A percentile compares a stretch with the other conserved stretches of the same genome.
Evolutionary conservation across 2,888 invertebrate species (phyloP).

Genomic region (Automeris io): DNA sequence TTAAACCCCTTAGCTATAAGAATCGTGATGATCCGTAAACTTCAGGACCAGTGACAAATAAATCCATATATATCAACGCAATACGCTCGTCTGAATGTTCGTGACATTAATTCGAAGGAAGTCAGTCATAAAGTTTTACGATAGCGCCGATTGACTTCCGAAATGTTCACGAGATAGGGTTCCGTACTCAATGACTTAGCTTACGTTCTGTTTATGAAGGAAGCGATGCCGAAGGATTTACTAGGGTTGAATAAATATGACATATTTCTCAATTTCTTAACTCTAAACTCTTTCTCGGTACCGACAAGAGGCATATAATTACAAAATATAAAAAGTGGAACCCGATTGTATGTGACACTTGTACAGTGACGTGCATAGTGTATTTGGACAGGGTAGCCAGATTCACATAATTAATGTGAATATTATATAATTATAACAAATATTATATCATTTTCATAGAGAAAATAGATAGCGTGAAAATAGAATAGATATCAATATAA

Average conservation of each 20-base stretch:
- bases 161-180: constrained; percentile 47
- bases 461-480: too few relatives aligned
- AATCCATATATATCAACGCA: background rate
- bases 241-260: background rate
- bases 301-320: too few relatives aligned
- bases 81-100: constrained; percentile 13
- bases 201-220: constrained; percentile 15
- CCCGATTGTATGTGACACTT: too few relatives aligned
- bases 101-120: constrained; percentile 62
- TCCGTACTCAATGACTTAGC: constrained; percentile 22
- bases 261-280: too few relatives aligned
- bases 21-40: background rate
- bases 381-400: too few relatives aligned
- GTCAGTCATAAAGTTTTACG: constrained; percentile 71
- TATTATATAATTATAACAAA: too few relatives aligned
- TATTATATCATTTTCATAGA: too few relatives aligned
- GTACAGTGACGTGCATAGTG: too few relatives aligned
- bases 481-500: too few relatives aligned
- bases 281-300: too few relatives aligned
- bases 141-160: constrained; percentile 62
- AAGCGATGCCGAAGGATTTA: constrained; percentile 1
- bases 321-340: too few relatives aligned
- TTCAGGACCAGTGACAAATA: background rate
- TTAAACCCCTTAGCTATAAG: background rate
- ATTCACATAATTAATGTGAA: too few relatives aligned